Evolutionary conservation across 1,140 invertebrate species (phyloP).

Genomic region (Apocrypta bakeri): DNA sequence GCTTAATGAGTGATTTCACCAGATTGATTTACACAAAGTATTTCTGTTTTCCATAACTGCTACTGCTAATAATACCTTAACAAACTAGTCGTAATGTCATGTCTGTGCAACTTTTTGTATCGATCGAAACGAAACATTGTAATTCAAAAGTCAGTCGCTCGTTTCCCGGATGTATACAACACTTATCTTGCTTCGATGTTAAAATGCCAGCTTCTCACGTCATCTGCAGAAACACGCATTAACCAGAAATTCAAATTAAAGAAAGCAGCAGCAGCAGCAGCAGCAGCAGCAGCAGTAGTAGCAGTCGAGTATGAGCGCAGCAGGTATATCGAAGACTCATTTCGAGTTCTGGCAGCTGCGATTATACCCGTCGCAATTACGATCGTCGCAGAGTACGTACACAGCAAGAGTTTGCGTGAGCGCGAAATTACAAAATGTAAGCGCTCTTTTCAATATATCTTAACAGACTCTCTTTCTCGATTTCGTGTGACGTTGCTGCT

Average conservation of each 20-base stretch:
- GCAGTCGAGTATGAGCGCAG: no score
- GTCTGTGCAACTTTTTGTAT: no score
- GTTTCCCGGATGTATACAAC: neutral
- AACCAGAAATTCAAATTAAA: slow-evolving; percentile 18
- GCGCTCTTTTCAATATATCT: slow-evolving; percentile 21
- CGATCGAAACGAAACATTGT: neutral
- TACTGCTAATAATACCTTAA: neutral
- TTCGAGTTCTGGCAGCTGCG: slow-evolving; percentile 2
- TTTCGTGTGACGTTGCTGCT: slow-evolving; percentile 30
- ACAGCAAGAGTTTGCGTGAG: slow-evolving; percentile 40
- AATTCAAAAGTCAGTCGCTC: neutral
- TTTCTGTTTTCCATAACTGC: neutral
- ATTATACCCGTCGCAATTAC: slow-evolving; percentile 46
- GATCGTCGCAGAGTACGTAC: slow-evolving; percentile 31
- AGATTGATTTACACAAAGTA: no score
- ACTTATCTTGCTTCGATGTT: neutral
- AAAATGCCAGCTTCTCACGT: neutral
- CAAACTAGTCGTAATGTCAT: neutral
- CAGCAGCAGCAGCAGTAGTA: neutral
- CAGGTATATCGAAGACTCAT: slow-evolving; percentile 9
- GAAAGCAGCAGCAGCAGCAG: neutral
- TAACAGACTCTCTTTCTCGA: slow-evolving; percentile 23
- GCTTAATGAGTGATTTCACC: neutral
- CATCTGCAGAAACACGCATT: neutral
- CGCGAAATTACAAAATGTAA: slow-evolving; percentile 40